Evolutionary conservation across 1,140 invertebrate species (phyloP).

Genomic region (Cydia amplana): DNA sequence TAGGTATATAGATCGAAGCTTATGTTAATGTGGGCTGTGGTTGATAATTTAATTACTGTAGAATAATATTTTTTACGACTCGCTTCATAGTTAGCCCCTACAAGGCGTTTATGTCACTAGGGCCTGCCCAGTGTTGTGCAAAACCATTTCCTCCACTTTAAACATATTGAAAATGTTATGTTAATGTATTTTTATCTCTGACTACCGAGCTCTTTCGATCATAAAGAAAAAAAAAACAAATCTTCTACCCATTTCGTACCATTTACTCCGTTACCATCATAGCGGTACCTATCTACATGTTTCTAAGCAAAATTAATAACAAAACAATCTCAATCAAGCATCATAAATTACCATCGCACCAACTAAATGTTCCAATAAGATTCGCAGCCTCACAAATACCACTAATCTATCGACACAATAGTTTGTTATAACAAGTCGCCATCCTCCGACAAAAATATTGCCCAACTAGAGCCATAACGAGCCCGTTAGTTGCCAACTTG

Average conservation of each 20-base stretch:
- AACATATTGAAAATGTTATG: no score
- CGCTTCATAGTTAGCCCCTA: no score
- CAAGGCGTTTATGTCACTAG: no score
- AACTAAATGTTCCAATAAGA: constrained; percentile 3
- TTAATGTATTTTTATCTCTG: no score
- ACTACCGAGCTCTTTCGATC: no score
- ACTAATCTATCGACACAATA: constrained; percentile 27
- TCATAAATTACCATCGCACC: background rate
- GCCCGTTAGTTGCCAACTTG: constrained; percentile 31
- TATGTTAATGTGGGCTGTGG: background rate
- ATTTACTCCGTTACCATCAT: no score
- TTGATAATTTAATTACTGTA: background rate
- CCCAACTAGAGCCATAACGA: constrained; percentile 25
- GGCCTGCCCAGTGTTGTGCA: no score
- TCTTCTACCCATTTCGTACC: no score
- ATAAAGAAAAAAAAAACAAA: no score
- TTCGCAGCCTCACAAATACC: background rate
- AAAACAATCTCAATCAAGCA: background rate
- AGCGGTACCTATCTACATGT: background rate
- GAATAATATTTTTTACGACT: background rate
- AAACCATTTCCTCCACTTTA: no score
- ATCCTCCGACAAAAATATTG: constrained; percentile 27
- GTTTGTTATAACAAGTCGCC: constrained; percentile 26
- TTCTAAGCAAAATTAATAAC: constrained; percentile 4
- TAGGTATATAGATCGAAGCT: background rate